Conservation (phyloP, 2,888 invertebrate genomes). For the Balanococcus diminutus region DNA sequence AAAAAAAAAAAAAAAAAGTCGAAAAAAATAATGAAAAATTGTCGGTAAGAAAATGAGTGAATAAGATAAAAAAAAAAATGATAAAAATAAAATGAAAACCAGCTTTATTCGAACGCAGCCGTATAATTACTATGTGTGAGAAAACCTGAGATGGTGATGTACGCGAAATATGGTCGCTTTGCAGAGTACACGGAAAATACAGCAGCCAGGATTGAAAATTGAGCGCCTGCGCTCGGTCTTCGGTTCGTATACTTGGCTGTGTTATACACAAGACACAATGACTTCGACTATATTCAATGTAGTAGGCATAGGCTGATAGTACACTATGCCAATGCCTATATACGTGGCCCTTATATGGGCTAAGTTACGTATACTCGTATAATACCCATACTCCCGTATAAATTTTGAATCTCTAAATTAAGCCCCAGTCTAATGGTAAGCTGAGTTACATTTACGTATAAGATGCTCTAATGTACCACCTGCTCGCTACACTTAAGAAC, state of each 20-base stretch:
- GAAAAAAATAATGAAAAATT: neutral
- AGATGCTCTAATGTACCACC: neutral
- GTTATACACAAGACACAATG: neutral
- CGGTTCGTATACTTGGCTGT: neutral
- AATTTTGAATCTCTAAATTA: neutral
- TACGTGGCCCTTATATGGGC: neutral
- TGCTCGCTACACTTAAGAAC: neutral
- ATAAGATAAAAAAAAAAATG: neutral
- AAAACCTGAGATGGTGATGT: slow-evolving; percentile 48
- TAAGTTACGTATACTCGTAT: no score
- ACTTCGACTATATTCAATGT: neutral
- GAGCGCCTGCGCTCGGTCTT: neutral
- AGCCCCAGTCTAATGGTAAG: neutral
- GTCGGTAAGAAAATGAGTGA: neutral
- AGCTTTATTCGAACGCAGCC: slow-evolving; percentile 16
- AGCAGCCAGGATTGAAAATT: slow-evolving; percentile 4
- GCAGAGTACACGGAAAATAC: slow-evolving; percentile 25
- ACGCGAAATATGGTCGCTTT: slow-evolving; percentile 43
- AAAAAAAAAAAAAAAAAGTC: neutral
- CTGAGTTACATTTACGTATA: neutral
- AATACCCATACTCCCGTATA: neutral
- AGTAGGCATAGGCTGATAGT: neutral
- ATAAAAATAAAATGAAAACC: slow-evolving; percentile 14
- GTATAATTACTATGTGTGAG: slow-evolving; percentile 44
- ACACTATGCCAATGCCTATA: neutral